Evolutionary conservation across 2,797 vertebrate genomes (phyloP), one percentile per base, ranked within the genome.

Genomic region (Champsocephalus esox): DNA sequence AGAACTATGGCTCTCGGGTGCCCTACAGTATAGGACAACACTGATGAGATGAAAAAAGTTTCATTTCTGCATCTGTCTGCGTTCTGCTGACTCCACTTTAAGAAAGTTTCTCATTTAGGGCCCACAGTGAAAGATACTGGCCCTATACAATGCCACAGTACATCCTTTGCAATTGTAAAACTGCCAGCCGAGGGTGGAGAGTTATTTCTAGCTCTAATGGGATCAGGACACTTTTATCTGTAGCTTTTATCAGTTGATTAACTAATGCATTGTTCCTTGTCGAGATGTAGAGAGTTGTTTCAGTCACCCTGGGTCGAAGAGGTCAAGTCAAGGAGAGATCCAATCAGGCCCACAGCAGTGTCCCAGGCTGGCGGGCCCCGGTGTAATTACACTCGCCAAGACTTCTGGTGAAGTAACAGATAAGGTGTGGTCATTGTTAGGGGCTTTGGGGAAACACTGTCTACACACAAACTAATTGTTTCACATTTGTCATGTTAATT

Each of bases 291-390:
- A 41, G 68, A 77, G 80, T 86, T 82, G 77, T 82, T 86, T 87
- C 85, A 70, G 82, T 92, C 82, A 79, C 80, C 75, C 34, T 7
- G 54, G 89, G 91, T 92, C 76, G 49, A 75, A 70, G 57, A 87
- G 93, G 92, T 92, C 89, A 92, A 85, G 82, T 84, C 92, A 95
- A 95, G 93, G 94, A 93, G 90, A 96, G 94, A 95, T 95, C 89
- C 90, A 94, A 95, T 95, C 94, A 86, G 75, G 49, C 46, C 57
- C 60, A 75, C 77, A 61, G 82, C 66, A 70, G 81, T 75, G 84
- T 89, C 81, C 80, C 59, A 74, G 82, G 76, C 81, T 75, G 79
- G 67, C 41, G 58, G 67, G 77, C 77, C 64, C 75, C 32, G 56
- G 73, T 89, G 89, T 93, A 95, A 94, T 95, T 95, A 92, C 89